Evolutionary conservation across 2,113 vertebrate species (phyloP).

Genomic region (Tetraodon nigroviridis): DNA sequence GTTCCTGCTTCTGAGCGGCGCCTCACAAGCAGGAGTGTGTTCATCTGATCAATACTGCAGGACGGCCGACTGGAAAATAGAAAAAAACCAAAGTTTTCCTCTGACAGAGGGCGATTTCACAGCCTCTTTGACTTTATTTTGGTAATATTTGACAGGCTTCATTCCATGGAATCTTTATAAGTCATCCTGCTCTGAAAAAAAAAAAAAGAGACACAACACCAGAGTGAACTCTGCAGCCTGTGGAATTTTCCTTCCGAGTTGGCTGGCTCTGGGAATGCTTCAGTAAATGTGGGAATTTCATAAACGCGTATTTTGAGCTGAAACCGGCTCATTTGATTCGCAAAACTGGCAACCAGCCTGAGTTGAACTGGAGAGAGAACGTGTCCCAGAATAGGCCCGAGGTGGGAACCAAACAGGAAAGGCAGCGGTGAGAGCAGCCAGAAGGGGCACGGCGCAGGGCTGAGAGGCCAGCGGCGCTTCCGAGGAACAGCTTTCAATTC

Average conservation of each 20-base stretch:
- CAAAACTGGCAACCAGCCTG: slow-evolving; percentile 45
- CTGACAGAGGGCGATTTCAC: neutral
- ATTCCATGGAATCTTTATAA: neutral
- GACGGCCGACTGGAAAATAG: neutral
- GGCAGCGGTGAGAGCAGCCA: slow-evolving; percentile 22
- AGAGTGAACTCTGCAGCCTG: slow-evolving; percentile 5
- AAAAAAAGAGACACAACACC: slow-evolving; percentile 5
- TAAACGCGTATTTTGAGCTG: slow-evolving; percentile 63
- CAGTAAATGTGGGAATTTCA: slow-evolving; percentile 56
- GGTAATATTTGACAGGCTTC: neutral
- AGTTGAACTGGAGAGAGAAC: slow-evolving; percentile 50
- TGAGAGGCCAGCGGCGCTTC: slow-evolving; percentile 17
- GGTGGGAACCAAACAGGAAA: slow-evolving; percentile 58
- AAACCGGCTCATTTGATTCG: slow-evolving; percentile 53
- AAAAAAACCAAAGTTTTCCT: neutral
- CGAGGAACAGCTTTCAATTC: slow-evolving; percentile 9
- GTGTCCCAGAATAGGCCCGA: slow-evolving; percentile 61
- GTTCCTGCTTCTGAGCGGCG: slow-evolving; percentile 25
- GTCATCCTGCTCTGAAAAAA: neutral
- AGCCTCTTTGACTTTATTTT: neutral
- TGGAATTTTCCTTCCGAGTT: slow-evolving; percentile 48
- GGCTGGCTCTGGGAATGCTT: slow-evolving; percentile 52
- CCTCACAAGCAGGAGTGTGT: slow-evolving; percentile 21
- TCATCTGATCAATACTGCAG: slow-evolving; percentile 38
- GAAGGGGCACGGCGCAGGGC: slow-evolving; percentile 11